Evolutionary conservation across 2,797 vertebrate genomes (phyloP).

Genomic region (Pseudochirops cupreus): DNA sequence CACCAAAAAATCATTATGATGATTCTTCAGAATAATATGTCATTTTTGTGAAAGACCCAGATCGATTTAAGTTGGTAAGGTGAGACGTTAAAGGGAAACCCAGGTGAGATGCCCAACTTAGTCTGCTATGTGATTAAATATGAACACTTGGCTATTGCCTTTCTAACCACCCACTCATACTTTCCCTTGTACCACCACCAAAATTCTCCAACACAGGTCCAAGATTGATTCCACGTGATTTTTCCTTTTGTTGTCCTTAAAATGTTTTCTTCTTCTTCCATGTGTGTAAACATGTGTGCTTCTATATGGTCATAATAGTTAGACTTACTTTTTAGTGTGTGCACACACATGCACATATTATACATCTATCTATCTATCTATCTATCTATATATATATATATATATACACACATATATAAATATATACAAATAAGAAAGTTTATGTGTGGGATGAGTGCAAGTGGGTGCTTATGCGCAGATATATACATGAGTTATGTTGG

Average conservation of each 20-base stretch:
- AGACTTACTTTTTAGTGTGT: background rate
- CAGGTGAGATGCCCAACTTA: background rate
- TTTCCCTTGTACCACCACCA: background rate
- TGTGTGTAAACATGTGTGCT: background rate
- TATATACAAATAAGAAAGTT: background rate
- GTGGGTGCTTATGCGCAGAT: background rate
- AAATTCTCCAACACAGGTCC: background rate
- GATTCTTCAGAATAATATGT: background rate
- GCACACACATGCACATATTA: background rate
- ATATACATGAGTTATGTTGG: background rate
- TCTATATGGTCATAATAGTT: background rate
- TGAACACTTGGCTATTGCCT: constrained; percentile 13
- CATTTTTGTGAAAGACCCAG: background rate
- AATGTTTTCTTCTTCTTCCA: background rate
- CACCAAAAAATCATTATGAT: background rate
- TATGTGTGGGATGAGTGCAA: background rate
- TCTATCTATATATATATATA: too few relatives aligned
- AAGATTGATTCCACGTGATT: background rate
- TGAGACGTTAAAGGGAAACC: background rate
- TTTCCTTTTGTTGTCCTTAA: background rate
- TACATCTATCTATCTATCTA: too few relatives aligned
- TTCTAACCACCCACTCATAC: background rate
- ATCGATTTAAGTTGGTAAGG: background rate
- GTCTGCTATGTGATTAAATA: background rate
- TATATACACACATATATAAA: too few relatives aligned